Percentiles rank a stretch among this genome's conserved stretches.
These are phyloP conservation scores for Suncus etruscus DNA, from an alignment of 2,113 vertebrate genomes.

Conservation along the genomic window DNA sequence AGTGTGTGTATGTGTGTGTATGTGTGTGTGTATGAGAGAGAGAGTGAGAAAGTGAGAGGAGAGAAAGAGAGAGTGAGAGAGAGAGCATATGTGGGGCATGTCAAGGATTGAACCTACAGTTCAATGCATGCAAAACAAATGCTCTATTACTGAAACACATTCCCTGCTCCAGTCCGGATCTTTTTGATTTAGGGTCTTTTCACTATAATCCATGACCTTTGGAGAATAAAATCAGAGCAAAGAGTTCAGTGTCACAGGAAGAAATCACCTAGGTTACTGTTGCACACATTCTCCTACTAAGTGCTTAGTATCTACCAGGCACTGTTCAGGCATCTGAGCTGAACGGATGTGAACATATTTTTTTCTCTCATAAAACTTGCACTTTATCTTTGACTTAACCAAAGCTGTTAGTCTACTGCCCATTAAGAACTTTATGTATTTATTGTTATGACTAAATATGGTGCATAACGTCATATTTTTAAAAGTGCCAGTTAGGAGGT, in stretches of 20 bases:
- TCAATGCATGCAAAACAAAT: too few relatives aligned
- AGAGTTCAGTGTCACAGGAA: neutral
- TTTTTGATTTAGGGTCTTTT: neutral
- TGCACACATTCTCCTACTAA: neutral
- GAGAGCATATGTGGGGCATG: too few relatives aligned
- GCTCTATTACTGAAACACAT: too few relatives aligned
- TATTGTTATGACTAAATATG: neutral
- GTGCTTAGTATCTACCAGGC: neutral
- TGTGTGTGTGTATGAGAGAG: too few relatives aligned
- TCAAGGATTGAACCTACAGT: too few relatives aligned
- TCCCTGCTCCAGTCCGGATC: too few relatives aligned
- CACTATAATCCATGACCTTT: neutral
- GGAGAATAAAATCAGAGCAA: neutral
- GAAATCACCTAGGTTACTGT: neutral
- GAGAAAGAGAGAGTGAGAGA: too few relatives aligned
- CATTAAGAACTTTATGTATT: neutral
- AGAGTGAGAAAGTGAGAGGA: too few relatives aligned
- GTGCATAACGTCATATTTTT: neutral
- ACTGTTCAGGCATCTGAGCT: too few relatives aligned
- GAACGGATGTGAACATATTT: neutral
- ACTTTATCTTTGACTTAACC: neutral
- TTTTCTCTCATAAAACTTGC: neutral
- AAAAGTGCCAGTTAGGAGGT: slow-evolving; percentile 36
- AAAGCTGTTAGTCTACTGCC: neutral
- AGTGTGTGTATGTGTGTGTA: too few relatives aligned